Evolutionary conservation across 2,888 invertebrate species (phyloP).

Genomic region (Plagodis pulveraria): DNA sequence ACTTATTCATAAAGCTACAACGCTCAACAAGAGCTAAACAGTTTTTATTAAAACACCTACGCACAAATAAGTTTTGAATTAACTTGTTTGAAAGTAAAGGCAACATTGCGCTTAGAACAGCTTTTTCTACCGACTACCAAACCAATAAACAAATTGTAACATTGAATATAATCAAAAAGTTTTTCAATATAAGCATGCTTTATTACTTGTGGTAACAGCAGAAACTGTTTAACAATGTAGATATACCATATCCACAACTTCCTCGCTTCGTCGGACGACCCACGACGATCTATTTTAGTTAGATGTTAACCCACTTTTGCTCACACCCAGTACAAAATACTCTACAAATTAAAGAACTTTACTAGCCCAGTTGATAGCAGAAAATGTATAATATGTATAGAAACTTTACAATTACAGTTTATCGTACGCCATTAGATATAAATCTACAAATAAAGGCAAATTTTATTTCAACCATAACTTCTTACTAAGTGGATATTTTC

Average conservation of each 20-base stretch:
- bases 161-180: no score
- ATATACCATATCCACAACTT: constrained; percentile 45
- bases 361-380: constrained; percentile 49
- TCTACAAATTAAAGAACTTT: constrained; percentile 67
- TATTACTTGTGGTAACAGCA: not conserved
- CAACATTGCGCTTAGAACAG: no score
- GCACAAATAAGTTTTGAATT: no score
- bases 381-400: constrained; percentile 23
- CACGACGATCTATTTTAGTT: constrained; percentile 71
- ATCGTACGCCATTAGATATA: not conserved
- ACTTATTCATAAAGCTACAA: no score
- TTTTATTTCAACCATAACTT: no score
- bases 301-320: constrained; percentile 71
- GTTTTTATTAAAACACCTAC: no score
- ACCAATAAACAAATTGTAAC: no score
- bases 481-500: no score
- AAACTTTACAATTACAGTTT: constrained; percentile 2
- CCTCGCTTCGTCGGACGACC: constrained; percentile 50
- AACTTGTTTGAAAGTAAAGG: no score
- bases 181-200: no score
- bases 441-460: not conserved
- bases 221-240: constrained; percentile 4
- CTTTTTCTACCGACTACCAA: no score
- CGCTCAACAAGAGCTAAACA: no score
- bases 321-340: constrained; percentile 47